Conservation (phyloP, 2,113 vertebrate genomes). For the Enhydra lutris region DNA sequence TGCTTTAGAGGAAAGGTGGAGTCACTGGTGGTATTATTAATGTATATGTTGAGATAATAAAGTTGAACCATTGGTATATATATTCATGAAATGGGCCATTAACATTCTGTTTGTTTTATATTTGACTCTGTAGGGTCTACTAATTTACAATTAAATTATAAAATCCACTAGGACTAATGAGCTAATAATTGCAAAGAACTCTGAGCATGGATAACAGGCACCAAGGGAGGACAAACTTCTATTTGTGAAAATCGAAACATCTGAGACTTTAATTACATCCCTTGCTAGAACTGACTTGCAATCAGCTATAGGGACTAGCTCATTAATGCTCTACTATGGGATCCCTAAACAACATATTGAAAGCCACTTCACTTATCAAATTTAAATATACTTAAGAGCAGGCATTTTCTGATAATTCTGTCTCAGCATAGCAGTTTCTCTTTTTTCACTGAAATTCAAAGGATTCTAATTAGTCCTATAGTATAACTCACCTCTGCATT, state of each 20-base stretch:
- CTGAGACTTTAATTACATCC: slow-evolving; percentile 71
- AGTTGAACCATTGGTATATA: slow-evolving; percentile 23
- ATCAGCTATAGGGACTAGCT: slow-evolving; percentile 47
- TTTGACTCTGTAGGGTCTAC: slow-evolving; percentile 66
- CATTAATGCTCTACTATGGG: slow-evolving; percentile 35
- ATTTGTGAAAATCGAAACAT: slow-evolving; percentile 68
- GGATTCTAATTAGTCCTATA: not conserved
- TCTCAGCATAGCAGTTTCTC: not conserved
- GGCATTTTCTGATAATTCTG: slow-evolving; percentile 40
- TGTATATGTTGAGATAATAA: slow-evolving; percentile 21
- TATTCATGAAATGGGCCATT: slow-evolving; percentile 52
- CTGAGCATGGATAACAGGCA: slow-evolving; percentile 54
- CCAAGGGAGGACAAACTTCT: slow-evolving; percentile 64
- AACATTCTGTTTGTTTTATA: slow-evolving; percentile 67
- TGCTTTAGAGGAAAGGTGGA: not conserved
- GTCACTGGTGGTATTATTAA: not conserved
- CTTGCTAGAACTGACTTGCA: slow-evolving; percentile 54
- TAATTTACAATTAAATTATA: slow-evolving; percentile 76
- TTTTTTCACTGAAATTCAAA: slow-evolving; percentile 13
- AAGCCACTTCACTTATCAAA: slow-evolving; percentile 39
- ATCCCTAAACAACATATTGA: slow-evolving; percentile 24
- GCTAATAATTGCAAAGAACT: slow-evolving; percentile 73
- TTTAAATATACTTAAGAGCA: slow-evolving; percentile 38
- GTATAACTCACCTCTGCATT: not conserved
- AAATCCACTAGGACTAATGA: slow-evolving; percentile 70